These are phyloP conservation scores for Drosophila orosa DNA, from an alignment of 1,140 invertebrate genomes.

Conservation along the genomic window DNA sequence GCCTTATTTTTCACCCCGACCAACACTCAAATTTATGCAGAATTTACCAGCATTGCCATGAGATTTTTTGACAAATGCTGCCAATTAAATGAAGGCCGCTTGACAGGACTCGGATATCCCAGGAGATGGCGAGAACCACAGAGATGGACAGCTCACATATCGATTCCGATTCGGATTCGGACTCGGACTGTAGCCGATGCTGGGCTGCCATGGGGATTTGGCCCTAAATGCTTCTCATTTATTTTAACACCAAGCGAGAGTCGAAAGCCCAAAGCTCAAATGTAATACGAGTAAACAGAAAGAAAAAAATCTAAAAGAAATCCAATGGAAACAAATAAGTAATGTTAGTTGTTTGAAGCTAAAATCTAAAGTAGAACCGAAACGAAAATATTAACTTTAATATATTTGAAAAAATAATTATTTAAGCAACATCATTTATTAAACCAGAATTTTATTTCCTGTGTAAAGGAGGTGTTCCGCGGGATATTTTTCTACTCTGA, in stretches of 20 bases:
- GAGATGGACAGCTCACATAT: constrained; percentile 29
- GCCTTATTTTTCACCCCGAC: not conserved
- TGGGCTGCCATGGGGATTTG: constrained; percentile 48
- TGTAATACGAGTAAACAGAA: constrained; percentile 20
- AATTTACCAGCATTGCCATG: constrained; percentile 9
- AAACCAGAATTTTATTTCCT: not conserved
- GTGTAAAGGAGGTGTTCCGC: constrained; percentile 23
- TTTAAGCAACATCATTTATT: not conserved
- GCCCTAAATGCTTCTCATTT: constrained; percentile 60
- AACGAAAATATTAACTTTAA: not conserved
- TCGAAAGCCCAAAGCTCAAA: constrained; percentile 55
- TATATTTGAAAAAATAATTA: not conserved
- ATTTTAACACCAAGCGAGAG: constrained; percentile 57
- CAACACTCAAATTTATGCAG: constrained; percentile 29
- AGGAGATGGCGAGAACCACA: not conserved
- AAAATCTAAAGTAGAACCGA: not conserved
- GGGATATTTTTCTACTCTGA: constrained; percentile 42
- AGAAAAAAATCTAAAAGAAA: not conserved
- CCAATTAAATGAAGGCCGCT: constrained; percentile 43
- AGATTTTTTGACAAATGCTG: constrained; percentile 53
- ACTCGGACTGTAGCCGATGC: constrained; percentile 26
- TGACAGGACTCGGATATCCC: constrained; percentile 29
- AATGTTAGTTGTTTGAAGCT: not conserved
- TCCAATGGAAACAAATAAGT: too few species aligned
- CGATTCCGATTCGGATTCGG: constrained; percentile 30